Conservation (phyloP, 2,888 invertebrate genomes). For the Eristalis intricaria region DNA sequence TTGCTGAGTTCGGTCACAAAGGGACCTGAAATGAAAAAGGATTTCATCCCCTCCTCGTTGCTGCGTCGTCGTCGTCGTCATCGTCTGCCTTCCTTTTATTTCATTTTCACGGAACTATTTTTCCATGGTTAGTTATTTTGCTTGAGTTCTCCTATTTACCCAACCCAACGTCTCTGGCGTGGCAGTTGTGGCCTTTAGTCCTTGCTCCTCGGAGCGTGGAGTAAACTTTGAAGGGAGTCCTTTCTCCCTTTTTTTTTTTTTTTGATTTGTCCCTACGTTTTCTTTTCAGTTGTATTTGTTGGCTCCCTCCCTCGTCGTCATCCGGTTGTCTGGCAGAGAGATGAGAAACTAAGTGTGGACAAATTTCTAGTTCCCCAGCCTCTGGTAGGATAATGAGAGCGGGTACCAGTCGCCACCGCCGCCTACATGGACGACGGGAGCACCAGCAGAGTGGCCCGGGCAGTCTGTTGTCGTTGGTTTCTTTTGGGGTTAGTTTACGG, state of each 20-base stretch:
- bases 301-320: not conserved
- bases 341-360: constrained; percentile 63
- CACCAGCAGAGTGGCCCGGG: not conserved
- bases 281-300: constrained; percentile 26
- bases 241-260: not conserved
- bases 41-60: constrained; percentile 2
- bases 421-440: not conserved
- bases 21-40: constrained; percentile 38
- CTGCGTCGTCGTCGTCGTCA: not conserved
- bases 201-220: constrained; percentile 60
- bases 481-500: constrained; percentile 68
- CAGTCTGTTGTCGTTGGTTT: constrained; percentile 42
- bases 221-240: constrained; percentile 60
- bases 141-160: constrained; percentile 64
- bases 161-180: constrained; percentile 8
- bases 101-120: constrained; percentile 61
- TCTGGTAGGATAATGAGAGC: not conserved
- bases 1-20: constrained; percentile 43
- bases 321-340: constrained; percentile 8
- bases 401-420: not conserved
- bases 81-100: constrained; percentile 43
- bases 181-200: constrained; percentile 61
- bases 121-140: constrained; percentile 69
- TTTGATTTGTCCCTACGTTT: constrained; percentile 3
- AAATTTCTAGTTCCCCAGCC: constrained; percentile 64